Base-by-base conservation (phyloP, 2,113 vertebrate species). In the Dromiciops gliroides region DNA sequence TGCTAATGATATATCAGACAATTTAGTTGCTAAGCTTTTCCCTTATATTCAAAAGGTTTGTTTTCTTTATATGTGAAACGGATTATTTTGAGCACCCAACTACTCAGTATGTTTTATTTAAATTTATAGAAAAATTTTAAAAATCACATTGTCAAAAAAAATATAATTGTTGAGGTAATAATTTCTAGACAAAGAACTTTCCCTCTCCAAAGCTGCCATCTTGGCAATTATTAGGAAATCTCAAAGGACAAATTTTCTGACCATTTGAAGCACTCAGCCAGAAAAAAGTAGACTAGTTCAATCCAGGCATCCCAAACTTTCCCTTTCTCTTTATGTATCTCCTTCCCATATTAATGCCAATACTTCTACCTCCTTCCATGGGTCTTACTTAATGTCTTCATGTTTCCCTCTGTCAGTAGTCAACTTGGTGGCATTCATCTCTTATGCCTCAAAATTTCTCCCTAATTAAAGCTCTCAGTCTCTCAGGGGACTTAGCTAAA, bases 41-140 rank as follows among this genome's bases (percentile, higher is more conserved):
- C 99, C 99, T 0, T 99, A 99, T n/a, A 95, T 99, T 89, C 99
- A 99, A 95, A 99, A 99, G 99, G 99, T 99, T 95, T 94, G 98
- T 51, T 26, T 11, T 50, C 9, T 52, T 91, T 7, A 31, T 25
- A 11, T 89, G 37, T 92, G 47, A 91, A 95, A 26, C 89, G 89
- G 75, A 50, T 93, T 75, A 49, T 56, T 92, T 95, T 92, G 31
- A 94, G 48, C 26, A 56, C 51, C 83, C 75, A 56, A 56, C 48
- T n/a, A 49, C 89, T 92, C 50, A 44, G 56, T 96, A 14, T 93
- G 16, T 93, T 95, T 95, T 91, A 50, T 3, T 8, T 44, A 44
- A 44, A 22, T 75, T 16, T 44, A 8, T 75, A n/a, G 22, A 67
- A 31, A 60, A n/a, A 16, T 44, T 75, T 14, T 67, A 37, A 14